These are phyloP conservation scores for Nomada goodeniana DNA, from an alignment of 2,888 invertebrate genomes.

Conservation along the genomic window DNA sequence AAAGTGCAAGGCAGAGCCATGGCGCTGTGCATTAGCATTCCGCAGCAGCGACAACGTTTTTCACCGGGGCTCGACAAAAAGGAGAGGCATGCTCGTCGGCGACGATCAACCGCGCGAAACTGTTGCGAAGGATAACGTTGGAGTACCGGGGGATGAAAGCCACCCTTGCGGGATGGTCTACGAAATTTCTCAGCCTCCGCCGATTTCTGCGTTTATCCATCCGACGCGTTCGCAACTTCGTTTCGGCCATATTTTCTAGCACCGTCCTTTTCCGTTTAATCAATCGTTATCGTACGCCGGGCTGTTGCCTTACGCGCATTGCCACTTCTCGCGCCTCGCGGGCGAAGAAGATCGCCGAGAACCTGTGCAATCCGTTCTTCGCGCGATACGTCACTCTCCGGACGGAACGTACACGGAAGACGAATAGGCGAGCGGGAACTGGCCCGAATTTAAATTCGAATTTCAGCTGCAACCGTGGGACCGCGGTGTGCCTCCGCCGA, in stretches of 20 bases:
- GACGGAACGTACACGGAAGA: neutral
- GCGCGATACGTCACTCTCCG: too few species aligned
- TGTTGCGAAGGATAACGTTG: constrained; percentile 38
- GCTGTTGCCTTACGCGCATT: too few species aligned
- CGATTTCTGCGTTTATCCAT: neutral
- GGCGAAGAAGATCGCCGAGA: too few species aligned
- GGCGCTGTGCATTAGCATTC: constrained; percentile 71
- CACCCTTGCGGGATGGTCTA: neutral
- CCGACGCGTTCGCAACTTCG: too few species aligned
- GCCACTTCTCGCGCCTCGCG: too few species aligned
- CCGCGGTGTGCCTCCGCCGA: constrained; percentile 45
- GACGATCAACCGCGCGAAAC: constrained; percentile 65
- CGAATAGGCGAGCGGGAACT: constrained; percentile 13
- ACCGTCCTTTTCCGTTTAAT: too few species aligned
- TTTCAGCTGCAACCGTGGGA: constrained; percentile 63
- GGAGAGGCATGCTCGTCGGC: constrained; percentile 55
- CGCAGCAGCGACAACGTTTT: constrained; percentile 71
- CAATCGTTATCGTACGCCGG: too few species aligned
- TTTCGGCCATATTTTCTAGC: too few species aligned
- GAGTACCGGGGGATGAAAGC: neutral
- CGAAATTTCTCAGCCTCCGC: constrained; percentile 24
- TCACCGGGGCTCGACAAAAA: constrained; percentile 67
- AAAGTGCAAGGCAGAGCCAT: constrained; percentile 62
- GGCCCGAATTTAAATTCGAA: constrained; percentile 51
- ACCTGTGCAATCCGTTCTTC: too few species aligned